phyloP scores from a whole-genome alignment of 2,888 invertebrate genomes.

The Eubasilissa splendida region DNA sequence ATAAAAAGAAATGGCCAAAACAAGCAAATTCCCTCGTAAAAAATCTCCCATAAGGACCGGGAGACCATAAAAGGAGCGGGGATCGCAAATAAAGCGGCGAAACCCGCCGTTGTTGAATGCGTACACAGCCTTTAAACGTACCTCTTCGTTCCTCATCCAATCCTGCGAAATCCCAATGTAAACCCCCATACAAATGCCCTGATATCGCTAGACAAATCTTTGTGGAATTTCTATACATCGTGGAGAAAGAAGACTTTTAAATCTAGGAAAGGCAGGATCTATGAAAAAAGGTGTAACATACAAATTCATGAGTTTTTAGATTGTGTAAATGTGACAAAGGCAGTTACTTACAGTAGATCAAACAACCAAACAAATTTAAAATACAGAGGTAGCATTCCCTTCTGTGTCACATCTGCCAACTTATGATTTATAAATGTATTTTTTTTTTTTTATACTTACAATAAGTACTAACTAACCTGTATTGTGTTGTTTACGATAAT shows the following conservation, averaged over 20 bases:
- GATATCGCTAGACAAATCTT: conserved; percentile 36
- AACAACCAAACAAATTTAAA: no score
- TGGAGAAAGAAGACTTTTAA: not conserved
- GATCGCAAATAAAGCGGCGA: conserved; percentile 36
- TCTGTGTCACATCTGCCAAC: no score
- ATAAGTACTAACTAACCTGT: no score
- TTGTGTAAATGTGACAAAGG: no score
- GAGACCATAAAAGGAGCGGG: conserved; percentile 37
- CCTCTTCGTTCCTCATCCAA: conserved; percentile 33
- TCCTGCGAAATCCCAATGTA: conserved; percentile 36
- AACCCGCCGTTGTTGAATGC: conserved; percentile 36
- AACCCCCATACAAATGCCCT: conserved; percentile 28
- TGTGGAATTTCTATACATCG: conserved; percentile 12
- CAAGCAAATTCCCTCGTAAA: conserved; percentile 43
- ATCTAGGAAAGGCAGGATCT: no score
- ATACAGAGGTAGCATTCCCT: no score
- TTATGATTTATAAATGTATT: no score
- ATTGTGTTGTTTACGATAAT: no score
- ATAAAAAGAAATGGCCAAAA: conserved; percentile 42
- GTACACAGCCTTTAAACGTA: conserved; percentile 26
- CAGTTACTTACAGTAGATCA: no score
- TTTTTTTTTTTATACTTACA: no score
- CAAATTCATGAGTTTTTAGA: no score
- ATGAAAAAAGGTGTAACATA: no score
- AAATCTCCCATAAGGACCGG: conserved; percentile 34